A percentile compares a stretch with the other conserved stretches of the same genome.
phyloP scores from a whole-genome alignment of 1,140 invertebrate species.

The Temnothorax longispinosus region DNA sequence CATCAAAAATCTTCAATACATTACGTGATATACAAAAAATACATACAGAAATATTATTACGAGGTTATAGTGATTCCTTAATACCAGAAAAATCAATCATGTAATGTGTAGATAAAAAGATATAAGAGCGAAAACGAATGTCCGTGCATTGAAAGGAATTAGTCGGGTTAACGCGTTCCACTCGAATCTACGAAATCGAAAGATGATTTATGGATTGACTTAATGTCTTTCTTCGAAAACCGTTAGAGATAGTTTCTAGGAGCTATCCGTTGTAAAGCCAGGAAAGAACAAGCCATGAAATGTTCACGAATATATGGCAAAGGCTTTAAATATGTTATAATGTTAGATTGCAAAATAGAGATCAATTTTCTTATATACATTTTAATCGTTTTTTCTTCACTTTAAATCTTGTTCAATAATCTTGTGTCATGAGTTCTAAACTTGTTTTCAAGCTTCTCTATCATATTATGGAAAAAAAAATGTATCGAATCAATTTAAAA shows the following conservation, averaged over 20 bases:
- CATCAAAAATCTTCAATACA: not conserved
- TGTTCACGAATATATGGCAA: not conserved
- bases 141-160: slow-evolving; percentile 39
- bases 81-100: slow-evolving; percentile 18
- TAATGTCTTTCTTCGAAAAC: slow-evolving; percentile 57
- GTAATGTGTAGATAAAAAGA: slow-evolving; percentile 16
- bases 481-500: no score
- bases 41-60: not conserved
- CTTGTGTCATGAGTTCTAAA: no score
- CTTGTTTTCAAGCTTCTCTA: no score
- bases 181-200: slow-evolving; percentile 59
- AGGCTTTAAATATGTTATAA: not conserved
- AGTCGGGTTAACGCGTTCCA: slow-evolving; percentile 34
- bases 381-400: no score
- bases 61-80: not conserved
- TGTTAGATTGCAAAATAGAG: not conserved
- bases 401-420: no score
- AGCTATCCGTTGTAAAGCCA: not conserved
- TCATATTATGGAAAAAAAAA: no score
- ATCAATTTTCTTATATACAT: not conserved
- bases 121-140: slow-evolving; percentile 15
- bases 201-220: slow-evolving; percentile 63
- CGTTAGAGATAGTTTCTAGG: not conserved
- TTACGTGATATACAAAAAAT: not conserved
- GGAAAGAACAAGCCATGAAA: not conserved